Evolutionary conservation across 2,888 invertebrate species (phyloP).

Genomic region (Oasisia sp.): DNA sequence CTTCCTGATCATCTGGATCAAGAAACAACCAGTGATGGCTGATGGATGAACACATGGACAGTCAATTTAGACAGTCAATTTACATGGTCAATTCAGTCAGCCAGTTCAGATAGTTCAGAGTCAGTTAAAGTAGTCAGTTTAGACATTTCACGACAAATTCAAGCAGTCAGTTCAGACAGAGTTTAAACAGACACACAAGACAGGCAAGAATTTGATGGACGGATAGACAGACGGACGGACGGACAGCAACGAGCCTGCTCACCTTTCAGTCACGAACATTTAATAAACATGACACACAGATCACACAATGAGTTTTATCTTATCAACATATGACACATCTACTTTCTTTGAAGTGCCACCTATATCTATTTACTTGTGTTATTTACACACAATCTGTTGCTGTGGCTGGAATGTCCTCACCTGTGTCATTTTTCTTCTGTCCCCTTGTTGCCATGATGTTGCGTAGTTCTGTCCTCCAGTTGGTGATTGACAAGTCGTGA

Average conservation of each 20-base stretch:
- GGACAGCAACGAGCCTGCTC: neutral
- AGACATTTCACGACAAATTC: neutral
- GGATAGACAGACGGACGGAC: neutral
- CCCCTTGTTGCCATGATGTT: slow-evolving; percentile 39
- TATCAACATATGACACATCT: neutral
- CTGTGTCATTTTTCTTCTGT: slow-evolving; percentile 32
- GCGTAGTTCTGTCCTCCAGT: slow-evolving; percentile 47
- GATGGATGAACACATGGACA: neutral
- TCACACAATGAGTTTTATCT: neutral
- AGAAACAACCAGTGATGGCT: neutral
- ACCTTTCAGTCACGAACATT: neutral
- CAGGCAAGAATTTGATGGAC: neutral
- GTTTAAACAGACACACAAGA: neutral
- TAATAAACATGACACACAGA: neutral
- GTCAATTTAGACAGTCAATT: neutral
- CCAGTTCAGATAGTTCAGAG: too few species aligned
- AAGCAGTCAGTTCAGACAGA: neutral
- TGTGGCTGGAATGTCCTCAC: neutral
- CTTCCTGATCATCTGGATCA: neutral
- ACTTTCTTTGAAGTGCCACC: neutral
- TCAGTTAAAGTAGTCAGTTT: too few species aligned
- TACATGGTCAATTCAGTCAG: too few species aligned
- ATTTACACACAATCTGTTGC: neutral
- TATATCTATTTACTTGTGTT: neutral
- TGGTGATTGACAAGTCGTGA: slow-evolving; percentile 38